These are phyloP conservation scores for Cassiopea xamachana DNA, from an alignment of 30 jellyfish, hydroid and myxozoan species.

Conservation along the genomic window DNA sequence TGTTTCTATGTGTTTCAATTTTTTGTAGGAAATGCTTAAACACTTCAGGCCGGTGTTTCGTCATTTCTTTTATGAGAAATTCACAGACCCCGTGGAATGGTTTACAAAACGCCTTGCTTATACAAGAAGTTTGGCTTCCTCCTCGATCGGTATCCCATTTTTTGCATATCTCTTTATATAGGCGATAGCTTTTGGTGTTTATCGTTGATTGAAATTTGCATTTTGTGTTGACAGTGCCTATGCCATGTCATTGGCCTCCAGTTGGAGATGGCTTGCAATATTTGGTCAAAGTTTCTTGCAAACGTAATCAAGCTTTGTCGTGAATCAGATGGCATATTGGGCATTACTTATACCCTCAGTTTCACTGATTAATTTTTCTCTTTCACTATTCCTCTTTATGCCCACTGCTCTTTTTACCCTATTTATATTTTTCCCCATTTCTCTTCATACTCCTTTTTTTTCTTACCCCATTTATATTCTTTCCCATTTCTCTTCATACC, in stretches of 20 bases:
- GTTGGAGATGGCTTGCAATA: too few species aligned
- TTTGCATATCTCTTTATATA: neutral
- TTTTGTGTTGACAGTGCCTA: neutral
- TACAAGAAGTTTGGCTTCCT: constrained; percentile 89
- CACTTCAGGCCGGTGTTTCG: constrained; percentile 95
- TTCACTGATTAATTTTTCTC: too few species aligned
- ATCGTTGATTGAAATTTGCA: neutral
- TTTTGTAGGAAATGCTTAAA: constrained; percentile 75
- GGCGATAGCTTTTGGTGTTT: neutral
- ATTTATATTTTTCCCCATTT: too few species aligned
- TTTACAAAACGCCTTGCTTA: constrained; percentile 74
- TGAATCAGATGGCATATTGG: too few species aligned
- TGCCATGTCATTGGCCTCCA: neutral
- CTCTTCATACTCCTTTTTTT: too few species aligned
- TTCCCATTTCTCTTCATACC: too few species aligned
- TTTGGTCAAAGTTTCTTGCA: too few species aligned
- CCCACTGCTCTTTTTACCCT: too few species aligned
- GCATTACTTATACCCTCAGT: too few species aligned
- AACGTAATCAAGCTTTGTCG: too few species aligned
- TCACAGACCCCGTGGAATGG: constrained; percentile 89
- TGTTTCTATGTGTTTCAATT: neutral
- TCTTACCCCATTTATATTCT: too few species aligned
- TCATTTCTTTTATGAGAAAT: constrained; percentile 88
- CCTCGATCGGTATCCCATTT: constrained; percentile 80
- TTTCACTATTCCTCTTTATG: too few species aligned